Evolutionary conservation across 2,113 vertebrate species (phyloP).

Genomic region (Brachyhypopomus gauderio): DNA sequence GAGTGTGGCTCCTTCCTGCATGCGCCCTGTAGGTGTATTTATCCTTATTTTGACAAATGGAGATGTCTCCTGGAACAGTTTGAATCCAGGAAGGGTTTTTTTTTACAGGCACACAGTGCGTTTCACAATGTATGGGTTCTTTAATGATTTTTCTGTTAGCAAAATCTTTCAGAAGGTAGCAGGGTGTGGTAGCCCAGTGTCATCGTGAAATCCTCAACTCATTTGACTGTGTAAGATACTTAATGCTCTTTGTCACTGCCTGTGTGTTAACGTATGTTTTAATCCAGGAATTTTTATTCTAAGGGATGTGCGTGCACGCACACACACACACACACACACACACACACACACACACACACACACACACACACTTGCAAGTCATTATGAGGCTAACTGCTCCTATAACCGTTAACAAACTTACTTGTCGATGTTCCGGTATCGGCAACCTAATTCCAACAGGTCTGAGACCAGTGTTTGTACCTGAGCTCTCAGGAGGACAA

Average conservation of each 20-base stretch:
- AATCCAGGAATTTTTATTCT: neutral
- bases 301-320: neutral
- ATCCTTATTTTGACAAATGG: slow-evolving; percentile 4
- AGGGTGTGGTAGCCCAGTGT: slow-evolving; percentile 12
- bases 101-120: slow-evolving; percentile 5
- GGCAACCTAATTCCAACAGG: neutral
- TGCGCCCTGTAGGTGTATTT: neutral
- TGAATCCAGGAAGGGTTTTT: slow-evolving; percentile 12
- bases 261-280: slow-evolving; percentile 4
- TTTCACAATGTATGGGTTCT: neutral
- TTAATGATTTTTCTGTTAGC: slow-evolving; percentile 7
- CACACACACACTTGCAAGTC: neutral
- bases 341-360: neutral
- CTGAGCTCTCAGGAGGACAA: neutral
- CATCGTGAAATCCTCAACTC: slow-evolving; percentile 24
- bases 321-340: neutral
- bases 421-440: neutral
- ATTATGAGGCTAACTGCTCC: neutral
- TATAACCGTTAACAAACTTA: slow-evolving; percentile 2
- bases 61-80: neutral
- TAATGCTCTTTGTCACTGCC: slow-evolving; percentile 37
- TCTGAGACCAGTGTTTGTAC: neutral
- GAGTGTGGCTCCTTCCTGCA: neutral
- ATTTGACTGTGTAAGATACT: slow-evolving; percentile 39
- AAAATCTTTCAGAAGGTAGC: slow-evolving; percentile 10